Evolutionary conservation across 1,140 invertebrate genomes (phyloP).

Genomic region (Cotesia chilonis): DNA sequence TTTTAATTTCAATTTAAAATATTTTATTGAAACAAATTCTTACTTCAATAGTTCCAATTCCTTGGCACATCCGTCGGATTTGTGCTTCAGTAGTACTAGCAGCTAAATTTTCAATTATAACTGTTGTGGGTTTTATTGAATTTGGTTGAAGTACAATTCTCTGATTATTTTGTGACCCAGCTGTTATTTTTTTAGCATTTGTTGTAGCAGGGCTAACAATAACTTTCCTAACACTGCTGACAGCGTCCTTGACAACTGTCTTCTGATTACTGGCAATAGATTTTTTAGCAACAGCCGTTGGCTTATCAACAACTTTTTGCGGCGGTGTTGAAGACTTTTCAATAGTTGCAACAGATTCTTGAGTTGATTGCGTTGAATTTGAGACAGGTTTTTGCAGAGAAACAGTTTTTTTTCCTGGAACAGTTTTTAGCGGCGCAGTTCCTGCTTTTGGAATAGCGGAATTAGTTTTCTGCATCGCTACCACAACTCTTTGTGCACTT

Average conservation of each 20-base stretch:
- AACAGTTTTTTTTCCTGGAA: too few relatives aligned
- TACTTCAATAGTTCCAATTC: slow-evolving; percentile 68
- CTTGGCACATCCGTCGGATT: slow-evolving; percentile 67
- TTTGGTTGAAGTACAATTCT: slow-evolving; percentile 59
- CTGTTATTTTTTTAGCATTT: slow-evolving; percentile 33
- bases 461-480: slow-evolving; percentile 49
- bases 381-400: too few relatives aligned
- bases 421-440: slow-evolving; percentile 25
- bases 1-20: not conserved
- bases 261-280: not conserved
- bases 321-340: slow-evolving; percentile 43
- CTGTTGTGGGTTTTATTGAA: slow-evolving; percentile 59
- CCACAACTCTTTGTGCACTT: slow-evolving; percentile 44
- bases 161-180: slow-evolving; percentile 48
- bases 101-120: slow-evolving; percentile 67
- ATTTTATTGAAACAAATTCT: slow-evolving; percentile 54
- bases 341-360: not conserved
- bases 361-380: too few relatives aligned
- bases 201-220: slow-evolving; percentile 29
- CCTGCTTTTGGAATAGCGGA: slow-evolving; percentile 46
- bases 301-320: slow-evolving; percentile 19
- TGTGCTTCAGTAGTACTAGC: slow-evolving; percentile 66
- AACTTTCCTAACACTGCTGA: slow-evolving; percentile 30
- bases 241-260: slow-evolving; percentile 21
- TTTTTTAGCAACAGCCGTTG: slow-evolving; percentile 17